Conservation (phyloP, 2,888 invertebrate genomes). For the Scrobipalpa atriplicella region DNA sequence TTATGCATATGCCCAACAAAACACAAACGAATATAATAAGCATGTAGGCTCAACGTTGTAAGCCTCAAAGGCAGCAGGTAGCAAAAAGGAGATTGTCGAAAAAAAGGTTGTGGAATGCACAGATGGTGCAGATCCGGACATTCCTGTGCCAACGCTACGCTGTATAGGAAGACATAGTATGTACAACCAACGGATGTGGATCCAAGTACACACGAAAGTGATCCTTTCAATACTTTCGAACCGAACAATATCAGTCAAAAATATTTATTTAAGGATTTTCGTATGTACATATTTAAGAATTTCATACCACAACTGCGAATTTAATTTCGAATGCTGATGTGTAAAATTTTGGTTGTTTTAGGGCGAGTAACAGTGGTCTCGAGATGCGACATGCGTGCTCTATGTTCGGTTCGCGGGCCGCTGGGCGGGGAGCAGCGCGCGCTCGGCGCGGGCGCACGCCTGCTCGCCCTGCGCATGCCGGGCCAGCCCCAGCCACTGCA, state of each 20-base stretch:
- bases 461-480: slow-evolving; percentile 85
- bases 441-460: slow-evolving; percentile 84
- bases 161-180: slow-evolving; percentile 46
- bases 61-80: slow-evolving; percentile 72
- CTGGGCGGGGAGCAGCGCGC: slow-evolving; percentile 89
- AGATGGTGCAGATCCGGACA: slow-evolving; percentile 76
- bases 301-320: not conserved
- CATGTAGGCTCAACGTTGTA: slow-evolving; percentile 53
- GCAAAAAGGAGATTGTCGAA: slow-evolving; percentile 63
- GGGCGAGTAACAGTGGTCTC: slow-evolving; percentile 77
- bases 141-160: slow-evolving; percentile 54
- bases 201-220: slow-evolving; percentile 17
- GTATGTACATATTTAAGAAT: too few species aligned
- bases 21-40: slow-evolving; percentile 36
- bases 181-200: slow-evolving; percentile 36
- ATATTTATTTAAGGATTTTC: too few species aligned
- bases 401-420: slow-evolving; percentile 93
- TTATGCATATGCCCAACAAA: slow-evolving; percentile 31
- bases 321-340: not conserved
- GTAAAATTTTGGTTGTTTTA: slow-evolving; percentile 51
- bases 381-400: slow-evolving; percentile 87
- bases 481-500: slow-evolving; percentile 75
- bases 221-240: too few species aligned
- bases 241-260: too few species aligned
- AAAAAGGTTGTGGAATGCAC: slow-evolving; percentile 74